Base-by-base conservation (phyloP, 1,140 invertebrate species). In the Drosophila saltans region DNA sequence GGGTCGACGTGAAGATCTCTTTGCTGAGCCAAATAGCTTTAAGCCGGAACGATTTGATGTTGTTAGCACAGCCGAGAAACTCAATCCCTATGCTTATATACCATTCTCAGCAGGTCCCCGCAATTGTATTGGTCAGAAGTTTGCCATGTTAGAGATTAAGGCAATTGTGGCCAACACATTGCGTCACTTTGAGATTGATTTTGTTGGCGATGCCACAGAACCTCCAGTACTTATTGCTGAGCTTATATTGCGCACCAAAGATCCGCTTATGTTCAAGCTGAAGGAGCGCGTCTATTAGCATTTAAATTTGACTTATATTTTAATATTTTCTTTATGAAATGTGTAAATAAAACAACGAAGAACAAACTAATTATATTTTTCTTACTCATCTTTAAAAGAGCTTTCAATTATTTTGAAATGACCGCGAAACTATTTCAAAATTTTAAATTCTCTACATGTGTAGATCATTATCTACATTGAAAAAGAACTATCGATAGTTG, bases 91-190 rank as follows among this genome's bases (percentile, higher is more conserved):
- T 75, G 81, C 93, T 8, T 95, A 93, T 80, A 93, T 96, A 62
- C 95, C 95, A 61, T 96, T 96, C 75, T 94, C 94, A 41, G 95
- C 94, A 16, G 95, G 95, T 10, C 93, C 93, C 33, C 93, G 94
- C 72, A 95, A 96, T 78, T 96, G 95, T 80, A 95, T 91, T 93
- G 96, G 96, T 69, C 96, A 97, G 92, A 96, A 95, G 84, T 98
- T 97, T 92, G 97, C 97, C 1, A 92, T 96, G 92, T 89, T 97
- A 82, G 96, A 97, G 93, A 92, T 96, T 72, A 97, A 97, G 91
- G 93, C 94, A 0, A 92, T 96, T 0, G 78, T 97, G 24, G 93
- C 95, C 0, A 93, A 93, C 64, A 92, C 97, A 0, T 86, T 98
- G 21, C 93, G 94, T 3, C 93, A 94, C 75, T 98, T 95, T 78